Evolutionary conservation across 2,113 vertebrate species (phyloP).

Genomic region (Aegotheles bennettii): DNA sequence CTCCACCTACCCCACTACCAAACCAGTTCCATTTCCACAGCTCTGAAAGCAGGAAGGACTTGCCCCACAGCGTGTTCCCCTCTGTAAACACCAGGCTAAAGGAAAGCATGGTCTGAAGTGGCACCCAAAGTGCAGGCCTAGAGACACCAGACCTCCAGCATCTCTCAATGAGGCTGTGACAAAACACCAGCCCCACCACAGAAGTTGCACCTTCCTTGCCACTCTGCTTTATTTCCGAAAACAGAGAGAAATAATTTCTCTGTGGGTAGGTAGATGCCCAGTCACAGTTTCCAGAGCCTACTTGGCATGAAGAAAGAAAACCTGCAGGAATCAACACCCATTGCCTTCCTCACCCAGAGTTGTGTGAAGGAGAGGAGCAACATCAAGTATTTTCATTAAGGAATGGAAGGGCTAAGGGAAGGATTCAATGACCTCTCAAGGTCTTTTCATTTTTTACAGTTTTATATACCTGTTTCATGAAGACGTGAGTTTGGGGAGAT

Average conservation of each 20-base stretch:
- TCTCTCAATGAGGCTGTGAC: background rate
- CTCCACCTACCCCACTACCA: background rate
- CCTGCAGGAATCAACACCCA: background rate
- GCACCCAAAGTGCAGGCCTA: background rate
- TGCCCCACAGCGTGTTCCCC: background rate
- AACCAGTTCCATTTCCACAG: background rate
- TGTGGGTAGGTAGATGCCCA: background rate
- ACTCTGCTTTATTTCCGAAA: background rate
- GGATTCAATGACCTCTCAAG: background rate
- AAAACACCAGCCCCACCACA: background rate
- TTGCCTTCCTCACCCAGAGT: background rate
- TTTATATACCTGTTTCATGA: background rate
- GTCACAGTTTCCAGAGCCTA: background rate
- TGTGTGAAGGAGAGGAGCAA: background rate
- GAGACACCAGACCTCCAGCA: background rate
- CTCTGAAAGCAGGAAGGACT: background rate
- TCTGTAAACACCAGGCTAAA: background rate
- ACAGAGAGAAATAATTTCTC: background rate
- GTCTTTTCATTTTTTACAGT: background rate
- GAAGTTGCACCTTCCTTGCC: background rate
- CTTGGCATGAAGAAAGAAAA: background rate
- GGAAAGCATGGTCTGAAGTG: background rate
- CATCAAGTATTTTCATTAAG: background rate
- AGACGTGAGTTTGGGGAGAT: accelerated
- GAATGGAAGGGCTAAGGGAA: background rate